These are phyloP conservation scores for Alligator sinensis DNA, from an alignment of 2,113 vertebrate species.

Conservation along the genomic window DNA sequence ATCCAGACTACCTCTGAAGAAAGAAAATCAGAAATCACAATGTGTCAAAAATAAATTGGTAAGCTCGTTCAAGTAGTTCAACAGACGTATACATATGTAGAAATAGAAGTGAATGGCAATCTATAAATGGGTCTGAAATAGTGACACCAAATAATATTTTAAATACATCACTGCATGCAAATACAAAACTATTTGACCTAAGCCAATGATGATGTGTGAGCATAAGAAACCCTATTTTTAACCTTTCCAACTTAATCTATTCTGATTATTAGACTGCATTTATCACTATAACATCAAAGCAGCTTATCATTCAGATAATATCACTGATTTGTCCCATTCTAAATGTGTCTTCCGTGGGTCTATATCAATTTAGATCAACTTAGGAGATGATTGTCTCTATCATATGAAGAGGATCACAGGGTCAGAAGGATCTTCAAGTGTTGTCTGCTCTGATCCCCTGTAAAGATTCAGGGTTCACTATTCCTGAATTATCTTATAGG, in stretches of 20 bases:
- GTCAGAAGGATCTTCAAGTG: background rate
- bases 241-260: background rate
- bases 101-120: background rate
- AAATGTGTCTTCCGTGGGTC: background rate
- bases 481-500: background rate
- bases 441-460: no score
- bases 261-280: background rate
- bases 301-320: background rate
- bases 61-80: background rate
- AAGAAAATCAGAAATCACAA: background rate
- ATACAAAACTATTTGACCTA: background rate
- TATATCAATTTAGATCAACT: accelerated
- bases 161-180: background rate
- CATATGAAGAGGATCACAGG: background rate
- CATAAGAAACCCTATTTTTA: background rate
- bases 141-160: background rate
- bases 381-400: no score
- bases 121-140: background rate
- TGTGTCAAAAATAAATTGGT: background rate
- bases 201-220: background rate
- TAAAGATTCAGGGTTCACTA: background rate
- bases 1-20: background rate
- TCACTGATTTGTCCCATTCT: background rate
- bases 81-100: background rate
- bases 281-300: background rate